Evolutionary conservation across 1,140 invertebrate genomes (phyloP).

Genomic region (Drosophila biarmipes): DNA sequence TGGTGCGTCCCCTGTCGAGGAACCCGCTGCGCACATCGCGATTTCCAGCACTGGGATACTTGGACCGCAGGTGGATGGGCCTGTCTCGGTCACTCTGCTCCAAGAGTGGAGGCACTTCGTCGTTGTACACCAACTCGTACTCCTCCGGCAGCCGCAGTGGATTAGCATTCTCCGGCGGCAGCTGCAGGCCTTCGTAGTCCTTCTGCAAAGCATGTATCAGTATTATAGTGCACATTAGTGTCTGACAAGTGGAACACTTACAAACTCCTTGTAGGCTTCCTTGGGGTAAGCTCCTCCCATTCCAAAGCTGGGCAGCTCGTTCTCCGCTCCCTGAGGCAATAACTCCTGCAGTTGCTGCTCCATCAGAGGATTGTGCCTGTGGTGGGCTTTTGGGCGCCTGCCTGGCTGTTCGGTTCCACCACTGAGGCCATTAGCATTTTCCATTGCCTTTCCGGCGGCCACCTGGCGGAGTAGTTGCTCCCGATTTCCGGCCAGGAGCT

Average conservation of each 20-base stretch:
- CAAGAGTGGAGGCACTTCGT: slow-evolving; percentile 56
- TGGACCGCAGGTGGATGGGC: slow-evolving; percentile 75
- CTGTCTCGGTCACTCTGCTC: slow-evolving; percentile 70
- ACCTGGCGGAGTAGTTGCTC: slow-evolving; percentile 70
- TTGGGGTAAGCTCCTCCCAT: slow-evolving; percentile 45
- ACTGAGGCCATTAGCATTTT: background rate
- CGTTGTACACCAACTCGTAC: slow-evolving; percentile 70
- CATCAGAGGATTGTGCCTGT: slow-evolving; percentile 47
- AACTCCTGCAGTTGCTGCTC: slow-evolving; percentile 69
- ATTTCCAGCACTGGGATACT: slow-evolving; percentile 73
- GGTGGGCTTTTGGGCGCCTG: slow-evolving; percentile 49
- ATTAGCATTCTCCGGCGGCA: slow-evolving; percentile 51
- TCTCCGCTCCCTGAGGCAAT: slow-evolving; percentile 50
- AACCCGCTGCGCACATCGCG: slow-evolving; percentile 77
- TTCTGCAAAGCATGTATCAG: slow-evolving; percentile 39
- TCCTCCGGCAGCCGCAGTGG: slow-evolving; percentile 61
- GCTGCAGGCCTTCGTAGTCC: slow-evolving; percentile 50
- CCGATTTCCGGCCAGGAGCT: slow-evolving; percentile 68
- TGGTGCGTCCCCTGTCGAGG: slow-evolving; percentile 16
- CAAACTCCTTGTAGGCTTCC: slow-evolving; percentile 66
- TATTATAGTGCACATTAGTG: too few relatives aligned
- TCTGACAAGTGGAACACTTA: slow-evolving; percentile 25
- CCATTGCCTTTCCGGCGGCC: slow-evolving; percentile 18
- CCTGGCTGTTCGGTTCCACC: slow-evolving; percentile 29
- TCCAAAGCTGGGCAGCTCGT: slow-evolving; percentile 58